A percentile compares a stretch with the other conserved stretches of the same genome.
Conservation (phyloP, 1,140 invertebrate genomes). For the Pararge aegeria region DNA sequence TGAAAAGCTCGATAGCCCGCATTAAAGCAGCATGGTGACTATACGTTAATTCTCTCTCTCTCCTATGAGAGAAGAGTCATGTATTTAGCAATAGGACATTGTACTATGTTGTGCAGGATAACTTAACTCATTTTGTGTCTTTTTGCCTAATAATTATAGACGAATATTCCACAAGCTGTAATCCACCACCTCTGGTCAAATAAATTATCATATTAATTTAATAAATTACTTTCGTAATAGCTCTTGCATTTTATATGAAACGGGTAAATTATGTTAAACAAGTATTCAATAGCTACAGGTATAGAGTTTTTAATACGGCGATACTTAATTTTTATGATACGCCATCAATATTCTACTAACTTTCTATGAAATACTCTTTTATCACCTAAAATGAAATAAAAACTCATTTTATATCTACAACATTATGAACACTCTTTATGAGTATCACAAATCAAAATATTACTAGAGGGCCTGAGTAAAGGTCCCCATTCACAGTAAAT, state of each 20-base stretch:
- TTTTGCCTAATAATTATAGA: too few species aligned
- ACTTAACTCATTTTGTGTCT: too few species aligned
- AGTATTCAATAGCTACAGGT: not conserved
- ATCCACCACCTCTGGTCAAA: too few species aligned
- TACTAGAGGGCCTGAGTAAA: too few species aligned
- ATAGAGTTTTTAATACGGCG: not conserved
- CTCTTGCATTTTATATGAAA: not conserved
- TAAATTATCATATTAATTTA: not conserved
- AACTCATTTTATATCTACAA: not conserved
- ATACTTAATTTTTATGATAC: not conserved
- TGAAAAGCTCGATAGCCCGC: too few species aligned
- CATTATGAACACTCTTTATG: not conserved
- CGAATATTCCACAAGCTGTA: too few species aligned
- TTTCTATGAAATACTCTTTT: not conserved
- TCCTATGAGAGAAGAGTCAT: too few species aligned
- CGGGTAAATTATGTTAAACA: constrained; percentile 1
- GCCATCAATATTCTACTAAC: not conserved
- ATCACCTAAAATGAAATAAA: not conserved
- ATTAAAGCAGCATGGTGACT: too few species aligned
- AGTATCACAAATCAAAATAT: constrained; percentile 49
- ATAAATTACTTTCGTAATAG: not conserved
- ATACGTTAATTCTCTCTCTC: too few species aligned
- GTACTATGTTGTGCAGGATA: too few species aligned
- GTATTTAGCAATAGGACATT: too few species aligned
- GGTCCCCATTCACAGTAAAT: too few species aligned